These are phyloP conservation scores for Leucoma salicis DNA, from an alignment of 2,888 invertebrate species.

Conservation along the genomic window DNA sequence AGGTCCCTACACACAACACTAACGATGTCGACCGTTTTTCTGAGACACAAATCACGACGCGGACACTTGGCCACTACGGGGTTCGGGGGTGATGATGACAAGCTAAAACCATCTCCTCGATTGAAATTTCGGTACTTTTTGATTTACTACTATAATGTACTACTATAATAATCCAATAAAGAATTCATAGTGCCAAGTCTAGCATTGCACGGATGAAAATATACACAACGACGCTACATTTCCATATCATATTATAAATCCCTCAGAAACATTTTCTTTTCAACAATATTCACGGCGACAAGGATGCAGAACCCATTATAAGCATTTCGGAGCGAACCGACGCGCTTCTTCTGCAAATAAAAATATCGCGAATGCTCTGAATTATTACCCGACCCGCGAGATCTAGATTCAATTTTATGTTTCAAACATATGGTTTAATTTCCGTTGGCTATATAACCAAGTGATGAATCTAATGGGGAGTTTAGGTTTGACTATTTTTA, in stretches of 20 bases:
- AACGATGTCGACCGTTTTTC: no score
- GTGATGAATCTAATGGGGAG: conserved; percentile 25
- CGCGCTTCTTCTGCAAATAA: conserved; percentile 38
- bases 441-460: conserved; percentile 25
- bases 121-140: no score
- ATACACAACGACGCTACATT: no score
- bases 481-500: conserved; percentile 28
- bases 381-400: conserved; percentile 20
- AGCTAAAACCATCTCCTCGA: no score
- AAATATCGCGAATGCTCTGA: conserved; percentile 36
- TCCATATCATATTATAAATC: conserved; percentile 3
- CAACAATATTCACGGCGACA: conserved; percentile 17
- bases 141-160: no score
- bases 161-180: no score
- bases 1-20: no score
- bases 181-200: no score
- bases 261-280: conserved; percentile 7
- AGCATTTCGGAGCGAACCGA: conserved; percentile 34
- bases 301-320: conserved; percentile 40
- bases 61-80: no score
- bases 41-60: no score
- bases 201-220: no score
- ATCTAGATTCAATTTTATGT: conserved; percentile 31
- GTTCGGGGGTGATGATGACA: no score
- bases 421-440: conserved; percentile 32